Evolutionary conservation across 2,797 vertebrate genomes (phyloP).

Genomic region (Diplodus puntazzo): DNA sequence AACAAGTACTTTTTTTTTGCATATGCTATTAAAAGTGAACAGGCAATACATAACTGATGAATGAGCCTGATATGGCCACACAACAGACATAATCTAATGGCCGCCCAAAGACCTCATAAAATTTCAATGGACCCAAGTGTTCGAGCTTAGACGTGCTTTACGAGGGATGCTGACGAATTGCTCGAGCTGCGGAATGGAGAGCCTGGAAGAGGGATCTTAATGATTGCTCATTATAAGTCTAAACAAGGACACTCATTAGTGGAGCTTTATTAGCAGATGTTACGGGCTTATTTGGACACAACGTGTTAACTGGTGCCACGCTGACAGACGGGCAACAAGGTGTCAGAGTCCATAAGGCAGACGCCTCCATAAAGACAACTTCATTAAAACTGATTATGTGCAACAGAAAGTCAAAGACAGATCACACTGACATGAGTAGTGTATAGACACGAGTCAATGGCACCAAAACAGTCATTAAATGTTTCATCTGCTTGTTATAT

Average conservation of each 20-base stretch:
- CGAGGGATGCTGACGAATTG: slow-evolving; percentile 69
- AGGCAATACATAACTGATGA: slow-evolving; percentile 32
- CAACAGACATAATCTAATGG: slow-evolving; percentile 57
- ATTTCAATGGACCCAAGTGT: slow-evolving; percentile 64
- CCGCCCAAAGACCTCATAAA: slow-evolving; percentile 73
- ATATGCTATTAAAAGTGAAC: slow-evolving; percentile 37
- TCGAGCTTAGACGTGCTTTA: slow-evolving; percentile 69
- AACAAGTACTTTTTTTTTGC: slow-evolving; percentile 13
- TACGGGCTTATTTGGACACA: slow-evolving; percentile 77
- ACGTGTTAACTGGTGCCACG: slow-evolving; percentile 63
- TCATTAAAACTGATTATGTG: slow-evolving; percentile 68
- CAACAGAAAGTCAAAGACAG: slow-evolving; percentile 49
- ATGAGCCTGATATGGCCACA: slow-evolving; percentile 44
- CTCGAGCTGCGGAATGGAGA: slow-evolving; percentile 59
- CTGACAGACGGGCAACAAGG: slow-evolving; percentile 66
- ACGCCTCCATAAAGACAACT: slow-evolving; percentile 53
- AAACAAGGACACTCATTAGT: slow-evolving; percentile 83
- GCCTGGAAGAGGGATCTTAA: slow-evolving; percentile 72
- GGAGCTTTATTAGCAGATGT: slow-evolving; percentile 79
- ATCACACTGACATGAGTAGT: slow-evolving; percentile 20
- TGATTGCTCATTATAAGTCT: slow-evolving; percentile 82
- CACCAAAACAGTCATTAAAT: slow-evolving; percentile 10
- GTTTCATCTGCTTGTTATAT: slow-evolving; percentile 35
- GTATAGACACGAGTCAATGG: slow-evolving; percentile 2
- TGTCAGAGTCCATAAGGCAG: slow-evolving; percentile 69